phyloP scores from a whole-genome alignment of 1,140 invertebrate genomes.

The Euborellia annulipes region DNA sequence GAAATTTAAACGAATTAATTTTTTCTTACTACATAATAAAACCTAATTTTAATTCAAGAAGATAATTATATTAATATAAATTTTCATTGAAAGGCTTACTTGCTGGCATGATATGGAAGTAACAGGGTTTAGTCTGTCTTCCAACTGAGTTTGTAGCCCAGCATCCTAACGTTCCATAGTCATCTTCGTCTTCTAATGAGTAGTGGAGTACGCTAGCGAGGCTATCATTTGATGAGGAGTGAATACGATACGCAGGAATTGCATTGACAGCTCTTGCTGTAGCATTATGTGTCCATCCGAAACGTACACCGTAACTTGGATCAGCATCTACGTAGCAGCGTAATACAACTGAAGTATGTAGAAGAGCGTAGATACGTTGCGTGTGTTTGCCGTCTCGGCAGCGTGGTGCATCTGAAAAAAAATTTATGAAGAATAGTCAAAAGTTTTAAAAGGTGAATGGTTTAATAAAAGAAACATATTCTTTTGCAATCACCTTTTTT shows the following conservation, averaged over 20 bases:
- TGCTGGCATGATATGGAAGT: constrained; percentile 63
- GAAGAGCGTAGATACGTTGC: constrained; percentile 38
- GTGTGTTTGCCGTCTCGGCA: constrained; percentile 39
- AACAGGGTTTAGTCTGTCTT: constrained; percentile 58
- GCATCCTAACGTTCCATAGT: constrained; percentile 68
- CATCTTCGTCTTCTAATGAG: constrained; percentile 39
- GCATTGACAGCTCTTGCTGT: constrained; percentile 47
- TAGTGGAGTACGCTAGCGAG: constrained; percentile 50
- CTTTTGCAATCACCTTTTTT: too few relatives aligned
- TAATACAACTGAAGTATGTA: constrained; percentile 40
- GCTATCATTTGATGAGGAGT: constrained; percentile 36
- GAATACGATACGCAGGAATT: constrained; percentile 33
- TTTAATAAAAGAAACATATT: too few relatives aligned
- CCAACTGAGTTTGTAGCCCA: constrained; percentile 75
- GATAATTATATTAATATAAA: too few relatives aligned
- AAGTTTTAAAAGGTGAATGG: too few relatives aligned
- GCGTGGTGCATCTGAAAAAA: constrained; percentile 39
- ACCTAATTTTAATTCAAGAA: too few relatives aligned
- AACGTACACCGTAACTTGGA: constrained; percentile 34
- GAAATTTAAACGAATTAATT: too few relatives aligned
- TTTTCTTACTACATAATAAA: too few relatives aligned
- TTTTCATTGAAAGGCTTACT: constrained; percentile 40
- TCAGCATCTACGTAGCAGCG: constrained; percentile 64
- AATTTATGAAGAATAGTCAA: too few relatives aligned
- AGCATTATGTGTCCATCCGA: constrained; percentile 67